phyloP scores from a whole-genome alignment of 2,797 vertebrate species.

The Sparidentex hasta region DNA sequence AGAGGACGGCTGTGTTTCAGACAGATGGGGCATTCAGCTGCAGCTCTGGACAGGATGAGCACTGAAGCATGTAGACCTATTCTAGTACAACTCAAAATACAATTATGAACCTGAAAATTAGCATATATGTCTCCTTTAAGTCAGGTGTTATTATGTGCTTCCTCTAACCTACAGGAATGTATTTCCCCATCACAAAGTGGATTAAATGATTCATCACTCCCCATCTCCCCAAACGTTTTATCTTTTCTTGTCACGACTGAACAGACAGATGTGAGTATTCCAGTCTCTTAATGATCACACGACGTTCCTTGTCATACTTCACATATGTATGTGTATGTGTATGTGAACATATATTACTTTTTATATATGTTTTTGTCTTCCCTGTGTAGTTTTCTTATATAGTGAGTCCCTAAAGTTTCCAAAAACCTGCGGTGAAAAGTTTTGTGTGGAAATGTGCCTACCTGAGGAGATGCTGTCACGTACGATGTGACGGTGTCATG shows the following conservation, averaged over 20 bases:
- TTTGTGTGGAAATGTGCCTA: background rate
- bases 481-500: constrained; percentile 14
- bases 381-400: background rate
- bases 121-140: background rate
- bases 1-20: too few relatives aligned
- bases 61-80: too few relatives aligned
- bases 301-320: background rate
- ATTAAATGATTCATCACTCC: background rate
- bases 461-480: constrained; percentile 11
- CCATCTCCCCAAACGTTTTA: background rate
- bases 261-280: background rate
- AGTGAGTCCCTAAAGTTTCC: background rate
- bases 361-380: background rate
- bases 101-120: too few relatives aligned
- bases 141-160: constrained; percentile 4
- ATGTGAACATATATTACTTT: too few relatives aligned
- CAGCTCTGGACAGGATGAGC: too few relatives aligned
- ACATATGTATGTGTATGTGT: too few relatives aligned
- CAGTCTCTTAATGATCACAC: background rate
- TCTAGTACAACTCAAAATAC: too few relatives aligned
- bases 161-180: background rate
- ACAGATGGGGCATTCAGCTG: too few relatives aligned
- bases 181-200: background rate
- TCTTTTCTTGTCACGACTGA: background rate
- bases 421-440: background rate